Conservation (phyloP, 2,888 invertebrate species). For the Nezara viridula region DNA sequence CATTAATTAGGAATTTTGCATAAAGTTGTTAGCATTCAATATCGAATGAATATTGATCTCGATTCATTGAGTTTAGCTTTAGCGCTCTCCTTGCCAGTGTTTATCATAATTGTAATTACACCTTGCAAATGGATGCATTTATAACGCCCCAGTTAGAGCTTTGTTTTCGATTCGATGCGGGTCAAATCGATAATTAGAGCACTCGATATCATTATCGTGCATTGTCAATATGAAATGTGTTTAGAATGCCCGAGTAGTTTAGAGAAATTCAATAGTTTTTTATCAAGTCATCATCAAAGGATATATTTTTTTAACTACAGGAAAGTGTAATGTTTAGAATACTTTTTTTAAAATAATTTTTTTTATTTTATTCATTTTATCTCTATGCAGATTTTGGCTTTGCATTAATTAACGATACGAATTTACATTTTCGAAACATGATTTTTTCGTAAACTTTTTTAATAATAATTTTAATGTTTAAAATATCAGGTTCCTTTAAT, state of each 20-base stretch:
- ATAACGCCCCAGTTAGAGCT: not conserved
- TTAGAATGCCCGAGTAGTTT: not conserved
- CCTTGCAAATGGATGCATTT: not conserved
- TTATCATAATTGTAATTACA: not conserved
- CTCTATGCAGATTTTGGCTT: no score
- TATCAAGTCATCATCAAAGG: no score
- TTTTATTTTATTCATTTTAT: no score
- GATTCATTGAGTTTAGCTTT: no score
- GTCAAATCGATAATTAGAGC: not conserved
- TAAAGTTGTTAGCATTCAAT: slow-evolving; percentile 12
- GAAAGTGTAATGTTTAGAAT: no score
- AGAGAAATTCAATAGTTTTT: not conserved
- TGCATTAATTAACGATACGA: no score
- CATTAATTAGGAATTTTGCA: slow-evolving; percentile 15
- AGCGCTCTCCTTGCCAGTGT: not conserved
- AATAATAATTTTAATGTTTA: no score
- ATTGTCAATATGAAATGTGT: not conserved
- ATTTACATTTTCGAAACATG: no score
- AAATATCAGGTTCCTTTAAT: no score
- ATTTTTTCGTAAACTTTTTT: no score
- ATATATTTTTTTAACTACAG: no score
- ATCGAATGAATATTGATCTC: not conserved
- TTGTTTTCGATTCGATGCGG: not conserved
- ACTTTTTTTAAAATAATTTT: no score
- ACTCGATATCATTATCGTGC: not conserved